phyloP scores from a whole-genome alignment of 2,113 vertebrate genomes.

The Trogon melanurus region DNA sequence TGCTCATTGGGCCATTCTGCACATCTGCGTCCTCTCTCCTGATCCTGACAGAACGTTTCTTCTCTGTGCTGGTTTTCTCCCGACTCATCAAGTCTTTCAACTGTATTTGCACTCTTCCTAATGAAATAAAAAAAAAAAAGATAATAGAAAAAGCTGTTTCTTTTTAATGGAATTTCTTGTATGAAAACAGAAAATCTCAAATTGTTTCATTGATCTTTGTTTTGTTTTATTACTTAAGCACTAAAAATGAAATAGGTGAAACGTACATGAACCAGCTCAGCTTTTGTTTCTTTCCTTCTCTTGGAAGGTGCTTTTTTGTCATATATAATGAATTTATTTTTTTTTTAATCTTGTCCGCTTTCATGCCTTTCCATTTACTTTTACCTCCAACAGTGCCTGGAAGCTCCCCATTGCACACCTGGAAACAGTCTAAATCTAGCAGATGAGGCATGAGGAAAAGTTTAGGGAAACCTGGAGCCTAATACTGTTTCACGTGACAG shows the following conservation, averaged over 20 bases:
- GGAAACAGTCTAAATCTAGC: neutral
- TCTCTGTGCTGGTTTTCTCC: neutral
- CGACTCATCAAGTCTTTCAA: constrained; percentile 23
- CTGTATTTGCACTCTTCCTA: neutral
- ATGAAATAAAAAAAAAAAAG: neutral
- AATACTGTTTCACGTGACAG: neutral
- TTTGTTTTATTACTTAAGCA: constrained; percentile 35
- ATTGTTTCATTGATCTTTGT: constrained; percentile 40
- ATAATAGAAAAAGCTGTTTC: neutral
- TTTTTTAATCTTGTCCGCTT: neutral
- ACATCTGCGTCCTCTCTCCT: neutral
- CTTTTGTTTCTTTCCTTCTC: neutral
- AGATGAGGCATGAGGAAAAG: neutral
- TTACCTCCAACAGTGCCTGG: neutral
- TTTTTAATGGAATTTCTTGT: constrained; percentile 40
- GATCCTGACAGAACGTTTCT: neutral
- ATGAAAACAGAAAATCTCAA: constrained; percentile 31
- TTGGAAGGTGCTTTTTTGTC: neutral
- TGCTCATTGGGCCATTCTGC: neutral
- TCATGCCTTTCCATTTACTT: neutral
- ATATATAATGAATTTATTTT: neutral
- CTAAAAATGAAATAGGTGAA: constrained; percentile 42
- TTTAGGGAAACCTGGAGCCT: neutral
- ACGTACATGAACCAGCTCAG: constrained; percentile 1
- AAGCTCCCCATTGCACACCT: neutral